Conservation (phyloP, 2,888 invertebrate genomes). For the Tetranychus piercei region DNA sequence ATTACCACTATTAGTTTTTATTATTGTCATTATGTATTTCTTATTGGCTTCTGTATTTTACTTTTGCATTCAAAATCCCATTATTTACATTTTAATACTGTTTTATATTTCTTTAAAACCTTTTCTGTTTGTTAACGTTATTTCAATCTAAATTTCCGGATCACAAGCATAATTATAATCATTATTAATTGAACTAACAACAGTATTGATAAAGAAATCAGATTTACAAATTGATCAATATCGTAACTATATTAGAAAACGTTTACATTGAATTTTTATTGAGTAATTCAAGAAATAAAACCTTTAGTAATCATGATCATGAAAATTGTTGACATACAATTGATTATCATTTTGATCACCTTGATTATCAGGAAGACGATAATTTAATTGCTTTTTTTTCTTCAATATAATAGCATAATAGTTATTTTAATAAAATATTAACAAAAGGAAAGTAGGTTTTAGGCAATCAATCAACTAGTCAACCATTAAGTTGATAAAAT, state of each 20-base stretch:
- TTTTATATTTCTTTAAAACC: too few relatives aligned
- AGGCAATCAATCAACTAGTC: not conserved
- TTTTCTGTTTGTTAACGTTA: too few relatives aligned
- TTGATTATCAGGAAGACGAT: not conserved
- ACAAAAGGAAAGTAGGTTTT: not conserved
- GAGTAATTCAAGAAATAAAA: not conserved
- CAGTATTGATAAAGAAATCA: too few relatives aligned
- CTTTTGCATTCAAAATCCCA: too few relatives aligned
- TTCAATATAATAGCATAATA: not conserved
- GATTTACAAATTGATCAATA: too few relatives aligned
- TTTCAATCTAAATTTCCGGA: too few relatives aligned
- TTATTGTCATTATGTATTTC: too few relatives aligned
- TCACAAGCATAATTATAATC: too few relatives aligned
- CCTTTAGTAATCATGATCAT: not conserved
- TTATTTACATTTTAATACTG: too few relatives aligned
- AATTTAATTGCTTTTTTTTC: not conserved
- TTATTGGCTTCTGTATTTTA: too few relatives aligned
- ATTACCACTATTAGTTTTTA: too few relatives aligned
- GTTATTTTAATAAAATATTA: not conserved
- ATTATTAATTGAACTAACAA: too few relatives aligned
- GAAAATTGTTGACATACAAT: not conserved
- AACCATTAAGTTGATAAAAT: not conserved
- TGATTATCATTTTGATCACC: not conserved
- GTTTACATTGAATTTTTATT: not conserved
- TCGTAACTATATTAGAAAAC: not conserved